Evolutionary conservation across 1,140 invertebrate species (phyloP).

Genomic region (Hylyphantes graminicola): DNA sequence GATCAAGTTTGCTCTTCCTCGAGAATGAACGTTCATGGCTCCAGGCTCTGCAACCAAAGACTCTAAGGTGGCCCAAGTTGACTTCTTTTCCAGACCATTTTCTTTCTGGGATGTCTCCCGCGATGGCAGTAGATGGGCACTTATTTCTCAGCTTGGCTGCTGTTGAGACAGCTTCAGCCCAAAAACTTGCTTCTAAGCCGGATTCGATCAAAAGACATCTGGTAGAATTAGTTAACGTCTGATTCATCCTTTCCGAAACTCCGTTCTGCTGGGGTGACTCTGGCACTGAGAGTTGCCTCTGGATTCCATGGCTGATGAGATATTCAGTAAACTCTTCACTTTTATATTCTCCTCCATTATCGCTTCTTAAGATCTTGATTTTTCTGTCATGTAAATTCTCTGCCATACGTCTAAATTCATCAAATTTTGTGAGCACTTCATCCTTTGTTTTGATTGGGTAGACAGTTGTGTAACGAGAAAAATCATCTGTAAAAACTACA

Average conservation of each 20-base stretch:
- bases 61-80: neutral
- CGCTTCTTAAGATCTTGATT: constrained; percentile 36
- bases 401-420: constrained; percentile 21
- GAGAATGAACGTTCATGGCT: neutral
- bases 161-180: constrained; percentile 69
- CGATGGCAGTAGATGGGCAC: constrained; percentile 3
- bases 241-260: constrained; percentile 69
- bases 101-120: neutral
- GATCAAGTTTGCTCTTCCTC: constrained; percentile 10
- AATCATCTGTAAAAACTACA: constrained; percentile 14
- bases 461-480: constrained; percentile 1
- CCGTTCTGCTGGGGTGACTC: constrained; percentile 71
- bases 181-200: constrained; percentile 66
- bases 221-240: constrained; percentile 67
- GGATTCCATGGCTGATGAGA: constrained; percentile 65
- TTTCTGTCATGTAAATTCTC: neutral
- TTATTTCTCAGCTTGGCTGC: constrained; percentile 68
- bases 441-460: constrained; percentile 1
- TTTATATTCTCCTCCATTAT: constrained; percentile 60
- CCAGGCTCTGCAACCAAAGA: constrained; percentile 13
- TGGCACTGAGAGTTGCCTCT: constrained; percentile 68
- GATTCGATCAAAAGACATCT: constrained; percentile 66
- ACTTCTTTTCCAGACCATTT: constrained; percentile 4
- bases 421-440: neutral
- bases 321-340: constrained; percentile 44